Percentiles rank a stretch among this genome's conserved stretches.
phyloP scores from a whole-genome alignment of 2,113 vertebrate species.

The Halcyon malimbica region DNA sequence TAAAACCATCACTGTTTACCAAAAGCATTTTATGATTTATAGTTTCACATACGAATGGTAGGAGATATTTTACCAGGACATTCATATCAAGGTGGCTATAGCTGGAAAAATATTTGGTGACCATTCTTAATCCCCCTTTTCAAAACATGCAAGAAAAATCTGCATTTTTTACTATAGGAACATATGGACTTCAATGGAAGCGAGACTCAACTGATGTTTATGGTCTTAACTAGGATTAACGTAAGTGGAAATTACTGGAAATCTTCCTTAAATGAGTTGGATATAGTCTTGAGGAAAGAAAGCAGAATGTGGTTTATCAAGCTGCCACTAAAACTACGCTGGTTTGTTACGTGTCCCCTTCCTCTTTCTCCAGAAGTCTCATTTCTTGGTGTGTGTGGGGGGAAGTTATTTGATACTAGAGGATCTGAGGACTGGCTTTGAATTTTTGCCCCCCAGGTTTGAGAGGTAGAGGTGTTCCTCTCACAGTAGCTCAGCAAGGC shows the following conservation, averaged over 20 bases:
- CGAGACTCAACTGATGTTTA: accelerated
- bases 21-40: neutral
- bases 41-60: neutral
- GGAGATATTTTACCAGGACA: neutral
- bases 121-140: neutral
- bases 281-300: neutral
- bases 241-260: neutral
- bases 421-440: neutral
- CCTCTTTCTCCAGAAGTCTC: neutral
- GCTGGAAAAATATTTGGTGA: neutral
- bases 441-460: neutral
- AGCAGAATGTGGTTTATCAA: neutral
- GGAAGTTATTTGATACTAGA: neutral
- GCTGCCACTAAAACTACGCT: neutral
- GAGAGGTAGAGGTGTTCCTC: neutral
- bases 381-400: neutral
- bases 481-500: neutral
- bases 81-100: neutral
- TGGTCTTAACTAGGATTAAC: constrained; percentile 11
- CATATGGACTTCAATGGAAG: neutral
- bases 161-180: constrained; percentile 1
- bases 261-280: neutral
- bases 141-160: neutral
- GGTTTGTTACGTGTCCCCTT: neutral
- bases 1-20: neutral